Evolutionary conservation across 2,797 vertebrate genomes (phyloP).

Genomic region (Novumbra hubbsi): DNA sequence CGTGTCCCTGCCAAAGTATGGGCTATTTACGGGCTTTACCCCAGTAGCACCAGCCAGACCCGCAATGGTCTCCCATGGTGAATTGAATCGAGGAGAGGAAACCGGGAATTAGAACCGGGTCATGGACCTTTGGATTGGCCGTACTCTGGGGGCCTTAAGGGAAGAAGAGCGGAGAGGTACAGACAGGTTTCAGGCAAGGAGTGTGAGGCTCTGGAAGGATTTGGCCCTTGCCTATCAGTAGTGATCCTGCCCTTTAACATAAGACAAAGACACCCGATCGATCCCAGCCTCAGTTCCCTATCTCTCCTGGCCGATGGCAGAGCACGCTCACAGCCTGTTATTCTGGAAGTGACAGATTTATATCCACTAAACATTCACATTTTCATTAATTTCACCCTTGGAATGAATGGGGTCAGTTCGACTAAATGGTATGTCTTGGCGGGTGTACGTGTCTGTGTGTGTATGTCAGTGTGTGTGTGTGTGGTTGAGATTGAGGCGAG

Average conservation of each 20-base stretch:
- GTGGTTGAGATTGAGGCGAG: not conserved
- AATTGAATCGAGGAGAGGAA: constrained; percentile 38
- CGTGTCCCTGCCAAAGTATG: not conserved
- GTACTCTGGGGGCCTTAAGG: not conserved
- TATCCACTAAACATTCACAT: not conserved
- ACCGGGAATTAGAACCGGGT: constrained; percentile 27
- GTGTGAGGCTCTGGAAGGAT: not conserved
- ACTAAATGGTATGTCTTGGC: not conserved
- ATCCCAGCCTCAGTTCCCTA: not conserved
- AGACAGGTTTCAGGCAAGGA: constrained; percentile 28
- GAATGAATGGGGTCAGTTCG: constrained; percentile 7
- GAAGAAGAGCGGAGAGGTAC: constrained; percentile 6
- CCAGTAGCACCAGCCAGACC: constrained; percentile 5
- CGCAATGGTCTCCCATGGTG: constrained; percentile 34
- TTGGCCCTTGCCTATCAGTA: not conserved
- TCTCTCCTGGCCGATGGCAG: not conserved
- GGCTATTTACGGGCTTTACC: not conserved
- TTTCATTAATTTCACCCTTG: no score
- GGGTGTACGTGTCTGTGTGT: constrained; percentile 1
- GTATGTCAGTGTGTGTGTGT: not conserved
- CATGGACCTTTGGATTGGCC: constrained; percentile 22
- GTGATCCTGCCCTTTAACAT: not conserved
- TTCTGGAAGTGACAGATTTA: constrained; percentile 4
- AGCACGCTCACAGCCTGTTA: not conserved
- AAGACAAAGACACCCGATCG: constrained; percentile 4